phyloP scores from a whole-genome alignment of 2,113 vertebrate genomes.

The Vireo altiloquus region DNA sequence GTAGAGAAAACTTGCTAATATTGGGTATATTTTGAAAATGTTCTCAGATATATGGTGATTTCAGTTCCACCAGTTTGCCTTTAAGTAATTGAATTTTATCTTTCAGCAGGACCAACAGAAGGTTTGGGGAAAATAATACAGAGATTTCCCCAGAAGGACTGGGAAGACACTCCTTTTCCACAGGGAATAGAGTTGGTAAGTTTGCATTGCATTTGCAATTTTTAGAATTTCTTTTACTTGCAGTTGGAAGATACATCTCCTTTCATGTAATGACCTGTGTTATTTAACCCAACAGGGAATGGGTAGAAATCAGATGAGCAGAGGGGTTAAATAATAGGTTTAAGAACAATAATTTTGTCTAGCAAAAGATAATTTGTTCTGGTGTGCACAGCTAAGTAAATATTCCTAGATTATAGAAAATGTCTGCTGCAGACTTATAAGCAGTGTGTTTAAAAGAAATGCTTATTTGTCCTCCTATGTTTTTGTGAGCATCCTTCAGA shows the following conservation, averaged over 20 bases:
- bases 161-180: slow-evolving; percentile 95
- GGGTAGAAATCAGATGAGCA: neutral
- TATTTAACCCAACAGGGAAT: neutral
- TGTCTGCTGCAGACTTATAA: neutral
- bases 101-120: slow-evolving; percentile 83
- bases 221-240: neutral
- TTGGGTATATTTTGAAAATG: neutral
- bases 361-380: neutral
- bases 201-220: neutral
- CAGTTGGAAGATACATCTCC: neutral
- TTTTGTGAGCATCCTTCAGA: neutral
- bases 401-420: neutral
- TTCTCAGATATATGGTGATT: neutral
- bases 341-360: neutral
- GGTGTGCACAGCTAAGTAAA: neutral
- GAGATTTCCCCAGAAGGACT: slow-evolving; percentile 93
- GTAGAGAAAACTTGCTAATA: neutral
- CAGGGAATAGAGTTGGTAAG: slow-evolving; percentile 98
- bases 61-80: neutral
- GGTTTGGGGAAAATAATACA: slow-evolving; percentile 97
- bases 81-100: neutral
- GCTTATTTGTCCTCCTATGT: neutral
- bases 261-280: neutral
- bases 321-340: neutral
- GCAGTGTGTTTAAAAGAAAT: neutral